Conservation (phyloP, 2,888 invertebrate species). For the Ormia ochracea region DNA sequence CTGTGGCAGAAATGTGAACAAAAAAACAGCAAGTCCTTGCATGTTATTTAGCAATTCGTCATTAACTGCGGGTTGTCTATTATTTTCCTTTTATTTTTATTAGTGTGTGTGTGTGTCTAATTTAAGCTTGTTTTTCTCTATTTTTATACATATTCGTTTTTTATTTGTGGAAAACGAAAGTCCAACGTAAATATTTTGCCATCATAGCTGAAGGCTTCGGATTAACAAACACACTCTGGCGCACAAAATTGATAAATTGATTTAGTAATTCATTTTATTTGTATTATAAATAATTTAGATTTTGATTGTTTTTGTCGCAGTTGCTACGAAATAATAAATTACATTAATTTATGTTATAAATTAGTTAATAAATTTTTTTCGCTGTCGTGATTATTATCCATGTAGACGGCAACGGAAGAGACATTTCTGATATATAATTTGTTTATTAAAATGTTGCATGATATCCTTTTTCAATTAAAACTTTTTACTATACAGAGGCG, state of each 20-base stretch:
- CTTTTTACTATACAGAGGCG: too few relatives aligned
- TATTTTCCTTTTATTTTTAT: constrained; percentile 57
- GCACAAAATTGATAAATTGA: constrained; percentile 54
- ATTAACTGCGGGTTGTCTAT: constrained; percentile 75
- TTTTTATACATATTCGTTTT: too few relatives aligned
- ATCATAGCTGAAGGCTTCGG: constrained; percentile 16
- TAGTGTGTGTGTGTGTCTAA: constrained; percentile 41
- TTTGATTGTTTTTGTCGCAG: constrained; percentile 31
- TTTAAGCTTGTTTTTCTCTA: constrained; percentile 14
- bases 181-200: constrained; percentile 47
- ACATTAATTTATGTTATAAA: constrained; percentile 26
- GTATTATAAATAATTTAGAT: constrained; percentile 54
- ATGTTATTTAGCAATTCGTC: constrained; percentile 76
- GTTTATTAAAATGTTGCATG: not conserved
- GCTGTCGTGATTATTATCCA: not conserved
- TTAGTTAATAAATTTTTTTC: not conserved
- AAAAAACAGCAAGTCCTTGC: constrained; percentile 63
- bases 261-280: constrained; percentile 56
- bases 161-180: constrained; percentile 20
- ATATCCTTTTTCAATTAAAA: too few relatives aligned
- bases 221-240: not conserved
- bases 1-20: not conserved
- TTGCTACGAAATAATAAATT: constrained; percentile 23
- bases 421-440: not conserved
- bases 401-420: not conserved